phyloP scores from a whole-genome alignment of 2,113 vertebrate genomes.

The Xenus cinereus region DNA sequence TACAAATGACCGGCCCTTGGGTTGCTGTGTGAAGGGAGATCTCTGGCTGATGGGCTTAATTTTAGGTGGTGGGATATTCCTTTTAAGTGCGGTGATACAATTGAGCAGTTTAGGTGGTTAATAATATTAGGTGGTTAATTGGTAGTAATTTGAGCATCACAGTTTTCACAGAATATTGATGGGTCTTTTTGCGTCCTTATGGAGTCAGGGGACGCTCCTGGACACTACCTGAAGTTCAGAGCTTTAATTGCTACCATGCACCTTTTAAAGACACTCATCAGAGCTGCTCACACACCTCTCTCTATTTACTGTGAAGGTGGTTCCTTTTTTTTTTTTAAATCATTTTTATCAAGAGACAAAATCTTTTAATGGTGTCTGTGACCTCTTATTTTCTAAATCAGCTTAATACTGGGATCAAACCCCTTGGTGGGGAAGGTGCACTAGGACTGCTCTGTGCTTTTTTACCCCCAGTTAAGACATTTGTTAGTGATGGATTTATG shows the following conservation, averaged over 20 bases:
- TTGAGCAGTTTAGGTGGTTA: background rate
- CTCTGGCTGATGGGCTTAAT: background rate
- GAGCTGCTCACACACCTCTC: background rate
- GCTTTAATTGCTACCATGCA: background rate
- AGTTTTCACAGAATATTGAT: background rate
- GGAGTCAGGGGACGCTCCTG: background rate
- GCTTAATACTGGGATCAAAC: background rate
- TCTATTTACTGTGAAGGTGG: background rate
- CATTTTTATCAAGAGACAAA: background rate
- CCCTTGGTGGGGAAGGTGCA: background rate
- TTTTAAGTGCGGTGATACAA: background rate
- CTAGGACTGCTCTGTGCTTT: background rate
- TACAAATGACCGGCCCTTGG: background rate
- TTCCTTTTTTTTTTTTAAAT: background rate
- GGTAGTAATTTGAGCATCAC: background rate
- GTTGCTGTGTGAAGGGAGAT: background rate
- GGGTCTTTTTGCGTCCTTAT: background rate
- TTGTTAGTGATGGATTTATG: background rate
- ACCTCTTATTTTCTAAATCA: background rate
- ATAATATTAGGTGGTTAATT: background rate
- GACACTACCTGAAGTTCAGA: rapidly evolving
- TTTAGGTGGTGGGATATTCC: background rate
- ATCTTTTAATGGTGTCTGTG: background rate
- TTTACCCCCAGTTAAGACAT: background rate
- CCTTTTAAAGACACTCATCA: background rate